Base-by-base conservation (phyloP, 2,113 vertebrate species). In the Lampris incognitus region DNA sequence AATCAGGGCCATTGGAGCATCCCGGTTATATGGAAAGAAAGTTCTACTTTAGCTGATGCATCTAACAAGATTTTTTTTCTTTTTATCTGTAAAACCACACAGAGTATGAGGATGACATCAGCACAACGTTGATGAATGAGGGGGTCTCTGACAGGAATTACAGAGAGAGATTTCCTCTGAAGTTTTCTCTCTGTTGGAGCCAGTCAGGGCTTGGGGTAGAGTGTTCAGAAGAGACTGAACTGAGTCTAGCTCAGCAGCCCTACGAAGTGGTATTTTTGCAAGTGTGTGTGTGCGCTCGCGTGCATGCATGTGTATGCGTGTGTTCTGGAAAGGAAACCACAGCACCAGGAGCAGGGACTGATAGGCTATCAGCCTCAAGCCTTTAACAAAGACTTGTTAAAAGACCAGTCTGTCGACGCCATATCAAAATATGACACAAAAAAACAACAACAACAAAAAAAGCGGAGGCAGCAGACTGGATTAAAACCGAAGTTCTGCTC, bases 351-450 rank as follows among this genome's bases (percentile, higher is more conserved):
- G 84, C 39, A 57, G 10, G 0, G 10, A 9, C 83, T 85, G 89
- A 90, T 87, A 90, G 73, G 77, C 81, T 91, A 92, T 91, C 92
- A 84, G 84, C 61, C 49, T 79, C 49, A n/a, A 59, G 69, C 72
- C 52, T 66, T 39, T 73, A 78, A 85, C 76, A 82, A 78, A 84
- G 78, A 77, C 74, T 68, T 78, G 79, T 79, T 78, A 65, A 76
- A 86, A 64, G 55, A 60, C 46, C 70, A 2, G 59, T 58, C 74
- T 86, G 88, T 82, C 79, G 86, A 91, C 86, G 82, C 60, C 74
- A n/a, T 59, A 57, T 88, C 80, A 81, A 63, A 42, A 4, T 24
- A 40, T 49, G 59, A 55, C 24, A 4, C 56, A 87, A 76, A 67
- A 71, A 50, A 76, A 72, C 73, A 65, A 50, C 1, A 57, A 74